Base-by-base conservation (phyloP, 1,140 invertebrate species). In the Drosophila paulistorum region DNA sequence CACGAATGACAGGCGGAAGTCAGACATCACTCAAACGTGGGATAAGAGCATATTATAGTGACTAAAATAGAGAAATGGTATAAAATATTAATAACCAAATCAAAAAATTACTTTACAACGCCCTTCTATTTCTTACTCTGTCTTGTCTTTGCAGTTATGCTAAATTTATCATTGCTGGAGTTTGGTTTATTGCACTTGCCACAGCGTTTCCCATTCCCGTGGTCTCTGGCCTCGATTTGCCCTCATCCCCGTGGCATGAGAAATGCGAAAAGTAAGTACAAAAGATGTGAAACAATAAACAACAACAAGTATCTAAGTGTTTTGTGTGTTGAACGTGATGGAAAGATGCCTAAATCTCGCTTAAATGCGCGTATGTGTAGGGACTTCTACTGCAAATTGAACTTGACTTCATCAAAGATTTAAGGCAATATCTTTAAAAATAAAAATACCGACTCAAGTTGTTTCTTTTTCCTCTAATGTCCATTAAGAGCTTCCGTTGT, bases 181-280 rank as follows among this genome's bases (percentile, higher is more conserved):
- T 98, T 9, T 98, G 97, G 97, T 75, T 94, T 2, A 94, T 98
- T 17, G 96, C 97, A 0, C 90, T 97, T 11, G 93, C 95, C 1
- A 97, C 97, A 0, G 97, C 97, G 0, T 93, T 96, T 5, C 97
- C 97, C 1, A 96, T 97, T 33, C 95, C 95, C 0, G 92, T 98
- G 1, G 95, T 97, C 10, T 95, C 95, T 0, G 91, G 93, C 23
- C 91, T 96, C 9, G 85, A 91, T 0, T 93, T 95, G 51, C 96
- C 96, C 0, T 61, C 71, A 0, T 87, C 84, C 11, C 73, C 91
- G 0, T 94, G 93, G 93, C 94, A 96, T 85, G 74, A 93, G 45
- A 91, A 92, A 33, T 96, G 95, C 87, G 89, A 95, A 70, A 94
- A 93, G 94, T 95, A 93, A 93, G 94, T 94, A 65, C 58, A 42